phyloP scores from a whole-genome alignment of 2,797 vertebrate genomes.

The Diglossa cyanea region DNA sequence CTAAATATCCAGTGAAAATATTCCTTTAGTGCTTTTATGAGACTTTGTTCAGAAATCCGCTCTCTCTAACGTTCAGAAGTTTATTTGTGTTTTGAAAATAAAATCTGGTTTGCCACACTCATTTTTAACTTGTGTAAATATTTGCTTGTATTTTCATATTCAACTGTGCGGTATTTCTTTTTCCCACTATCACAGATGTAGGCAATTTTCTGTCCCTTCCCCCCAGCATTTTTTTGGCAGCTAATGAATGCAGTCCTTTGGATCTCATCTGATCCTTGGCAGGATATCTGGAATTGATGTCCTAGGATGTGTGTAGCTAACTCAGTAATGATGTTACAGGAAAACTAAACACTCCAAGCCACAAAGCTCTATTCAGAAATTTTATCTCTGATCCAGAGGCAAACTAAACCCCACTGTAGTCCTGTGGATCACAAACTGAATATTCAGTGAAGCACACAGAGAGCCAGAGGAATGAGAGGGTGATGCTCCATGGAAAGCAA shows the following conservation, averaged over 20 bases:
- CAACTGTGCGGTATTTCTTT: not conserved
- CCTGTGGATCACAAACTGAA: not conserved
- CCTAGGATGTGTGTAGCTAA: slow-evolving; percentile 56
- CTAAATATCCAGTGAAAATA: not conserved
- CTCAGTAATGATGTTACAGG: slow-evolving; percentile 50
- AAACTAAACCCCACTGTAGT: slow-evolving; percentile 30
- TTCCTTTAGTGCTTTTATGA: not conserved
- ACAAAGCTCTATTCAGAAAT: slow-evolving; percentile 47
- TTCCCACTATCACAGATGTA: slow-evolving; percentile 51
- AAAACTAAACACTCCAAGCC: slow-evolving; percentile 48
- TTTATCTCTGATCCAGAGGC: slow-evolving; percentile 45
- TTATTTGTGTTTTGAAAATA: slow-evolving; percentile 15
- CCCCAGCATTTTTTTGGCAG: slow-evolving; percentile 50
- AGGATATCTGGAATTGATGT: slow-evolving; percentile 53
- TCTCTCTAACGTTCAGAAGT: not conserved
- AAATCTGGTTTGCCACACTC: not conserved
- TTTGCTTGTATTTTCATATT: slow-evolving; percentile 63
- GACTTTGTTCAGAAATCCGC: not conserved
- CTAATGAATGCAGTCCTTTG: slow-evolving; percentile 52
- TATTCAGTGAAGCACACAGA: not conserved
- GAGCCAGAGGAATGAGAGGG: not conserved
- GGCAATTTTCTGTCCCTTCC: slow-evolving; percentile 47
- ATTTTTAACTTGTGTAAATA: slow-evolving; percentile 56
- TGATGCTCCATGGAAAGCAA: not conserved
- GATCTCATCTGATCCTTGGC: slow-evolving; percentile 61